Evolutionary conservation across 2,797 vertebrate species (phyloP), one percentile per base, ranked within the genome.

Genomic region (Hyperoplus immaculatus): DNA sequence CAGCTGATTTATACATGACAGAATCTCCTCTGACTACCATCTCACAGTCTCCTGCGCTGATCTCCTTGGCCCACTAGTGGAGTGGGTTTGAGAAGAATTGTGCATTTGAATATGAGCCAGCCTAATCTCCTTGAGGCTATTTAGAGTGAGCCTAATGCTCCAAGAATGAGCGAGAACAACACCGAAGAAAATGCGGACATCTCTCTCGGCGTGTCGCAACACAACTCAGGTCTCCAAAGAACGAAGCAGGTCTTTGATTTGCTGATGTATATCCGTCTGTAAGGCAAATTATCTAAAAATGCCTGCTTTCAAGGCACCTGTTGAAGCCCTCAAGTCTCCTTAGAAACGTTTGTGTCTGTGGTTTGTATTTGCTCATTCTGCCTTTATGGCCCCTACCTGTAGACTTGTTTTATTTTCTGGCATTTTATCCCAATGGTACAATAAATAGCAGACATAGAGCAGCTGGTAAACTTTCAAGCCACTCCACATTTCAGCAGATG

Each of bases 141-240:
- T 92, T 88, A 90, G 89, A 93, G 85, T 88, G 87, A 93, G 86
- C 71, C 86, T 90, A 91, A 92, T 81, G 86, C 86, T 91, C 83
- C 85, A 84, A 92, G 91, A 93, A 92, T 88, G 91, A 93, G 84
- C 73, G 69, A 87, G 83, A 94, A 87, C 88, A 91, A 90, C 87
- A 78, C 78, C 3, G 74, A 75, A 60, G 85, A 87, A 90, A 91
- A 91, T 83, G 75, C 79, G 64, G 84, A 89, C 85, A 65, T 90
- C 88, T 82, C 78, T 87, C 83, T 77, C 64, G 49, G 87, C 88
- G n/a, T 92, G 92, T 93, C 88, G 81, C 84, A 81, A 92, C 91
- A 91, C 87, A 92, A 65, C 89, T 86, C 87, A 82, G 87, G 83
- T 91, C 88, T 90, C 81, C 45, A 39, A 56, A 88, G 84, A 86